Base-by-base conservation (phyloP, 2,113 vertebrate species). In the Trematocara nigrifrons region DNA sequence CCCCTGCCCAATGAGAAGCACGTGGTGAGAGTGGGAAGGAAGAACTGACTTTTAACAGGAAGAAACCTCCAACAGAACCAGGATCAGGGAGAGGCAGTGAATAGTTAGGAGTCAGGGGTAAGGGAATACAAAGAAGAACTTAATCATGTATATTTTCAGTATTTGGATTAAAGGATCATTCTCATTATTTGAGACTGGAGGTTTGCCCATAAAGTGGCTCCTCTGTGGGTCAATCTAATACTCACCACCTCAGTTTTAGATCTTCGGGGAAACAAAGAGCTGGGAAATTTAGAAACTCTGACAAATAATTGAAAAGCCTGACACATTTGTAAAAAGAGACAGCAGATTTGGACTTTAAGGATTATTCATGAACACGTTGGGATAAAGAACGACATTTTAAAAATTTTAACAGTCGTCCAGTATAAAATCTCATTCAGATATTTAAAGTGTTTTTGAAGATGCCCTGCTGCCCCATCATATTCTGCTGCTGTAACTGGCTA, bases 11-110 rank as follows among this genome's bases (percentile, higher is more conserved):
- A 61, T 18, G 57, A 61, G 57, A 4, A 38, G 5, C 33, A 38
- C 2, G 0, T 64, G 2, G 59, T n/a, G 18, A 64, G 9, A 38
- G 15, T 38, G 18, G 33, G 0, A 1, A 1, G 0, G 18, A 38
- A 35, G 18, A 64, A 64, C 6, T 12, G 2, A n/a, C 33, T 38
- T 16, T 64, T 64, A 64, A 35, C 33, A 64, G 33, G 33, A 64
- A 64, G 59, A 64, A 35, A 20, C 33, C 18, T 35, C 18, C 18
- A 18, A 5, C 18, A 52, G 33, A 38, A n/a, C 16, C 18, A 64
- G 59, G 18, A n/a, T 64, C 59, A 11, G 59, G 31, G 16, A 64
- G 31, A n/a, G 59, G 16, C 33, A 64, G 59, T 35, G 15, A 5
- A 35, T 38, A 4, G 33, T 38, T 64, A 2, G 59, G 31, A 16